Base-by-base conservation (phyloP, 2,797 vertebrate species). In the Anomalospiza imberbis region DNA sequence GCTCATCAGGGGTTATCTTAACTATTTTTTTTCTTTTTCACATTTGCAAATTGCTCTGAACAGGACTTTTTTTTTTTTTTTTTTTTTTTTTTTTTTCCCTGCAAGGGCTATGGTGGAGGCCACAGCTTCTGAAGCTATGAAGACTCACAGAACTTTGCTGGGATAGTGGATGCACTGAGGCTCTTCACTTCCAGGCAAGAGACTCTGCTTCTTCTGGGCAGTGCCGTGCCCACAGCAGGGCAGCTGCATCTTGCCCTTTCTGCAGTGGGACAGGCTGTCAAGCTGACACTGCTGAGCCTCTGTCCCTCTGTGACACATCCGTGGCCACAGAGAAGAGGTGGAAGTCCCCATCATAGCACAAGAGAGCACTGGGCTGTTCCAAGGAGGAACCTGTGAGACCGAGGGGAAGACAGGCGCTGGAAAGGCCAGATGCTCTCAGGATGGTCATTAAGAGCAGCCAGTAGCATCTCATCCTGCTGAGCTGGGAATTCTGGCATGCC, bases 261-360 rank as follows among this genome's bases (percentile, higher is more conserved):
- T 45, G 62, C 1, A 0, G 3, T 2, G 2, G 55, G 40, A 19
- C 1, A 0, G 36, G 38, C 60, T 3, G 3, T 6, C 32, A 13
- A 13, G 17, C 65, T 5, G 45, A 71, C 65, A 20, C 38, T 7
- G 77, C 9, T 2, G 18, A 61, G 9, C 15, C 75, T 82, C 72
- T 0, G 4, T 58, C 38, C 50, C 1, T 18, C 78, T 31, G 42
- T 0, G 1, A 55, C 65, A 21, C 14, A 7, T 8, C 83, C 2
- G 38, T 10, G 2, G 21, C 42, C 62, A 22, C 91, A 76, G 81
- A 16, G 66, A 26, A 25, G 62, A 5, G 28, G 17, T 81, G 91
- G 80, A 88, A 93, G 79, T 82, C 86, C 94, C 89, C 89, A 13
- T 34, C 1, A 32, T 1, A 16, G 31, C 5, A 1, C 40, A 12